These are phyloP conservation scores for Neostethus bicornis DNA, from an alignment of 2,797 vertebrate genomes.

Conservation along the genomic window DNA sequence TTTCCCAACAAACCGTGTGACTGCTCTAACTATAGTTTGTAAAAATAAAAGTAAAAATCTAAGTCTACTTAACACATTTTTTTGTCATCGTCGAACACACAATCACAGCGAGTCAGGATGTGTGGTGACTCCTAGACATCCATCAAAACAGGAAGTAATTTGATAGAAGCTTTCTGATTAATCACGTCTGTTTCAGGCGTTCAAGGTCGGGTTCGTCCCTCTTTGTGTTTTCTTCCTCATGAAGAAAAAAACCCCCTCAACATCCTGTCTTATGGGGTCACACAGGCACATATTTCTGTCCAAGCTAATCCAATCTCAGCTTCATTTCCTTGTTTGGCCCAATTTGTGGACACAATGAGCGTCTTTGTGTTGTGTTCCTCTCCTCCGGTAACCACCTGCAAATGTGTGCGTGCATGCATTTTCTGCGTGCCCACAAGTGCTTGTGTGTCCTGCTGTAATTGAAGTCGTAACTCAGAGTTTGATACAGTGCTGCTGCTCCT, in stretches of 20 bases:
- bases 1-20: slow-evolving; percentile 12
- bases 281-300: slow-evolving; percentile 54
- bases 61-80: slow-evolving; percentile 14
- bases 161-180: slow-evolving; percentile 77
- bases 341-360: slow-evolving; percentile 62
- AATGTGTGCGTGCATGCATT: slow-evolving; percentile 12
- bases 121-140: slow-evolving; percentile 64
- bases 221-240: slow-evolving; percentile 28
- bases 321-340: slow-evolving; percentile 57
- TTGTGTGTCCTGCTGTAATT: slow-evolving; percentile 67
- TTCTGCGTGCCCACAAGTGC: not conserved
- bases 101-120: slow-evolving; percentile 37
- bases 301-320: slow-evolving; percentile 59
- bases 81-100: slow-evolving; percentile 14
- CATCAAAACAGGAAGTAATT: slow-evolving; percentile 77
- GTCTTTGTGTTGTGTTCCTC: slow-evolving; percentile 56
- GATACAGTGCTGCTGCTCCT: slow-evolving; percentile 61
- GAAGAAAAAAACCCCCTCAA: slow-evolving; percentile 17
- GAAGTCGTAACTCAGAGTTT: slow-evolving; percentile 74
- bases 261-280: slow-evolving; percentile 15
- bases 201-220: slow-evolving; percentile 74
- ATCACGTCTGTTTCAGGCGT: slow-evolving; percentile 63
- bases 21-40: slow-evolving; percentile 9
- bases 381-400: slow-evolving; percentile 47
- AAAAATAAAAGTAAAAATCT: slow-evolving; percentile 32